Evolutionary conservation across 2,797 vertebrate species (phyloP), one percentile per base, ranked within the genome.

Genomic region (Cossypha heuglini): DNA sequence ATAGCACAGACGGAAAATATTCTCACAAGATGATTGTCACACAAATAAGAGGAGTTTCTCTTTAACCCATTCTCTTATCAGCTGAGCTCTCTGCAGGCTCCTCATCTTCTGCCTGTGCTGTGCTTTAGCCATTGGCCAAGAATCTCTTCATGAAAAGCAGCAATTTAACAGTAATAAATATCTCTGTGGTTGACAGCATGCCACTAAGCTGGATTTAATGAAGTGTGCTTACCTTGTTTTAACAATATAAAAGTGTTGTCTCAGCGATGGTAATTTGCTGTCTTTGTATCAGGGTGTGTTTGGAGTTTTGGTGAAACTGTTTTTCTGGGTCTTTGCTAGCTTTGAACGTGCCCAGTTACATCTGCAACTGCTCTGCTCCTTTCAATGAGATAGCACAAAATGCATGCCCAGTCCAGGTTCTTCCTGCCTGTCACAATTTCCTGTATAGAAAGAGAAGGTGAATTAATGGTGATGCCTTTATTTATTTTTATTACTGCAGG

Each of bases 31-130:
- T 91, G 95, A 95, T 90, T 96, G 96, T 91, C 94, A 93, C 82
- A 95, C 69, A 94, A 96, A 91, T 90, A 96, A 91, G 89, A 91
- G 86, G 73, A 73, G 69, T 73, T 95, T 94, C 89, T 94, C 59
- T 94, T 96, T 96, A 96, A 96, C 96, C 85, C 91, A 37, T 96
- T 96, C 95, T 95, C 59, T 94, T 95, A 91, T 84, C 89, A 93
- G 73, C 82, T 73, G 25, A 95, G 85, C 85, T 90, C 76, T 80
- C 95, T 52, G 73, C 66, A 73, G 89, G 79, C 62, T 94, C 49
- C 82, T 76, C 38, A 73, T 86, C 93, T 76, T 96, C 57, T 68
- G 54, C 28, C 0, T 2, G 29, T 71, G 61, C 94, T 89, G 72
- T 86, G 16, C 75, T 88, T 69, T 48, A 93, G 66, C 85, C 55